Evolutionary conservation across 2,797 vertebrate species (phyloP).

Genomic region (Crocidura indochinensis): DNA sequence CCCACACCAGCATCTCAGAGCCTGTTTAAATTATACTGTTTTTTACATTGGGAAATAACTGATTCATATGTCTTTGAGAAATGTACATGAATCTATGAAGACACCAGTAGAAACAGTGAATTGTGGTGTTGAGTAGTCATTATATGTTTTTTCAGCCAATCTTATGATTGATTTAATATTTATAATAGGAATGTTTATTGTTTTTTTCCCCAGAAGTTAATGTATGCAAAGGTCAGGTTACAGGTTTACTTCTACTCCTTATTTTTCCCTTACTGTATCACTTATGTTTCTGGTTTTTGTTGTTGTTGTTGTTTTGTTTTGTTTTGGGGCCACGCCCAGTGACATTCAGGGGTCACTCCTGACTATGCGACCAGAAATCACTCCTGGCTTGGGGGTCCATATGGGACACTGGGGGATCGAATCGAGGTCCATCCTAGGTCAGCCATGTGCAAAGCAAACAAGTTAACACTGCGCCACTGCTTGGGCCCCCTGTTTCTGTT

Average conservation of each 20-base stretch:
- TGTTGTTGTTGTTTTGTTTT: too few relatives aligned
- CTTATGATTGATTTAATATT: conserved; percentile 12
- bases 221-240: not conserved
- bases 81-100: conserved; percentile 65
- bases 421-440: too few relatives aligned
- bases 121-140: not conserved
- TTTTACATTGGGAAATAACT: conserved; percentile 76
- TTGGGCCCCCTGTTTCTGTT: not conserved
- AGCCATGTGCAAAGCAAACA: too few relatives aligned
- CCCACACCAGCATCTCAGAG: too few relatives aligned
- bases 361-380: too few relatives aligned
- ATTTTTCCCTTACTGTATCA: not conserved
- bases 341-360: too few relatives aligned
- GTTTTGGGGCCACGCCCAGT: too few relatives aligned
- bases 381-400: too few relatives aligned
- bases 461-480: too few relatives aligned
- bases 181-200: not conserved
- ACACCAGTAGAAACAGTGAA: not conserved
- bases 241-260: not conserved
- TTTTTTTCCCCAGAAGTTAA: not conserved
- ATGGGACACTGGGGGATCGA: too few relatives aligned
- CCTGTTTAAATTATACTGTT: conserved; percentile 75
- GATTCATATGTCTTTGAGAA: conserved; percentile 80
- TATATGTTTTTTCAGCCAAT: not conserved
- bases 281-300: not conserved